phyloP scores from a whole-genome alignment of 2,888 invertebrate species.

The Lumbricus terrestris region DNA sequence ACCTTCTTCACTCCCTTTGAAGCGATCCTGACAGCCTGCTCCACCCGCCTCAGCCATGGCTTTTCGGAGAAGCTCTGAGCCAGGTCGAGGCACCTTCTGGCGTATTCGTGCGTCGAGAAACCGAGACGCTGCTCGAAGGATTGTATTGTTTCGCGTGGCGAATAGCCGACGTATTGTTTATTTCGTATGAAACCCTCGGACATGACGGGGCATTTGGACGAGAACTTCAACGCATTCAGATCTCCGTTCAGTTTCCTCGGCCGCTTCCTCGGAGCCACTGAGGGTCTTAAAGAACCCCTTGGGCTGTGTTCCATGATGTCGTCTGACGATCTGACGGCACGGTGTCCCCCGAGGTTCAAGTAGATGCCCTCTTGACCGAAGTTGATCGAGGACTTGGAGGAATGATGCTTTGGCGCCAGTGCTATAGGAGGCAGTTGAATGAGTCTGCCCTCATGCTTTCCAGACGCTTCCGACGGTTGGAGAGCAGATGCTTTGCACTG shows the following conservation, averaged over 20 bases:
- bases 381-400: not conserved
- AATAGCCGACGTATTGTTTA: slow-evolving; percentile 35
- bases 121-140: slow-evolving; percentile 50
- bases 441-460: not conserved
- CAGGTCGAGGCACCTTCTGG: slow-evolving; percentile 54
- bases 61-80: slow-evolving; percentile 56
- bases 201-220: slow-evolving; percentile 33
- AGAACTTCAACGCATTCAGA: not conserved
- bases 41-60: slow-evolving; percentile 55
- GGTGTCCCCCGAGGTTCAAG: not conserved
- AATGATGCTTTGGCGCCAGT: not conserved
- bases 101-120: slow-evolving; percentile 51
- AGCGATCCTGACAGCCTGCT: slow-evolving; percentile 54
- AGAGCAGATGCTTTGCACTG: not conserved
- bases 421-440: not conserved
- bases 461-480: not conserved
- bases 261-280: not conserved
- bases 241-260: not conserved
- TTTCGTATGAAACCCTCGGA: not conserved
- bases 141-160: slow-evolving; percentile 44
- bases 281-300: not conserved
- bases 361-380: not conserved
- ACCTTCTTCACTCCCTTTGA: slow-evolving; percentile 46
- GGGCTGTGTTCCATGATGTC: not conserved
- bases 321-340: not conserved